Evolutionary conservation across 1,140 invertebrate species (phyloP), one percentile per base, ranked within the genome.

Genomic region (Drosophila bocki): DNA sequence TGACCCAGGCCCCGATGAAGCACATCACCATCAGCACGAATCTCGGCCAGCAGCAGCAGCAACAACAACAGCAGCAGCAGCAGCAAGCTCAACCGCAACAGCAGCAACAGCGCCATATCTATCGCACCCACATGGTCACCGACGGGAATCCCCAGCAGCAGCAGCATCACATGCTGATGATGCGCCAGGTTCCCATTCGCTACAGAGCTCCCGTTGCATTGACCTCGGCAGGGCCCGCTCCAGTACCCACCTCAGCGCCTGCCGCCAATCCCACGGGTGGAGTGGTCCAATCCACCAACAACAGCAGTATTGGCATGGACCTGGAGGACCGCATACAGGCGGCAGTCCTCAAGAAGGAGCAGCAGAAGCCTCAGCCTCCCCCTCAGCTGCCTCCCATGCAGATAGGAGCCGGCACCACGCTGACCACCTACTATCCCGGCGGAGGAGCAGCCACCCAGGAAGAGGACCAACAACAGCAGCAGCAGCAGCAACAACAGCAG

Each of bases 241-340:
- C 63, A 7, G 65, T 53, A 3, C 54, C 35, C 2, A 12, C 67
- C 3, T 50, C 74, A 15, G 60, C 80, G 8, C 29, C 51, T 7
- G 29, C 60, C 4, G 53, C 63, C 12, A 65, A 37, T 32, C 19
- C 62, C 0, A 5, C 48, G n/a, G 17, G 13, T 26, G 54, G 54
- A 33, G 61, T 17, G 3, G 62, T 64, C 47, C 45, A 45, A 26
- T 22, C 37, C 2, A 54, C 33, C 17, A 54, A 54, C 51, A 51
- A 29, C 41, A 67, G 54, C 17, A 61, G 17, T 7, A 71, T 84
- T 53, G 91, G 81, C 3, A 29, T 92, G 39, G 91, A 92, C 50
- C 44, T 92, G 26, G 91, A 92, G 59, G 91, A 92, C 22, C 78
- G 90, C 26, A 92, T 92, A 37, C 84, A 91, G 45, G 91, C 91